phyloP scores from a whole-genome alignment of 1,140 invertebrate species.

The Drosophila sproati region DNA sequence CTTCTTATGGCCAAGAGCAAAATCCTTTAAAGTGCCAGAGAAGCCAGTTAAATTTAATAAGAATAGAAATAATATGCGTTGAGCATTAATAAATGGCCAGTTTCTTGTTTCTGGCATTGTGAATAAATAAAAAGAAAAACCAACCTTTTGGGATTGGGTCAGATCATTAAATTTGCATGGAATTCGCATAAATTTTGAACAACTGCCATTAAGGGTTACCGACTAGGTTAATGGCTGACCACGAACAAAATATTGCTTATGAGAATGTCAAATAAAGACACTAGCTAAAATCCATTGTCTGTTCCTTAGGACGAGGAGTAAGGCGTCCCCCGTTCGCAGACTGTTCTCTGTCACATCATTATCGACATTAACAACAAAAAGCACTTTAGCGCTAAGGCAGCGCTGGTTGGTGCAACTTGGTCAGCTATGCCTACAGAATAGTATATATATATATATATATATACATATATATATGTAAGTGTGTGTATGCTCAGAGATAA shows the following conservation, averaged over 20 bases:
- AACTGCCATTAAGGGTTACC: constrained; percentile 34
- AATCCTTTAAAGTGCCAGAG: constrained; percentile 16
- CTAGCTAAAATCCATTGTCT: constrained; percentile 9
- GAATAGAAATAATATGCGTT: constrained; percentile 39
- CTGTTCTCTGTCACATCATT: constrained; percentile 68
- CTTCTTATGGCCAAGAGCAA: not conserved
- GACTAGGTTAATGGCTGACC: constrained; percentile 33
- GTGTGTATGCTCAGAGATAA: not conserved
- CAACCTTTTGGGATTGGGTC: constrained; percentile 22
- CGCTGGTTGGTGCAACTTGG: constrained; percentile 10
- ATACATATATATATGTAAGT: not conserved
- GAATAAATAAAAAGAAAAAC: constrained; percentile 26
- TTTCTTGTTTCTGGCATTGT: constrained; percentile 31
- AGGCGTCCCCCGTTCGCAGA: constrained; percentile 28
- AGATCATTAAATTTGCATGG: constrained; percentile 57
- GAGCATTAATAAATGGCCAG: constrained; percentile 60
- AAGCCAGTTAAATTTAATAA: constrained; percentile 49
- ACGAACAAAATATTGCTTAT: constrained; percentile 41
- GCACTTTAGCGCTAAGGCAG: constrained; percentile 65
- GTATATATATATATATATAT: not conserved
- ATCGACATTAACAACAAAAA: constrained; percentile 78
- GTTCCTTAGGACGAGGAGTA: constrained; percentile 32
- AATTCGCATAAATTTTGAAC: constrained; percentile 53
- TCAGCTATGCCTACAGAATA: constrained; percentile 8
- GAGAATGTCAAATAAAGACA: constrained; percentile 57